Evolutionary conservation across 2,113 vertebrate species (phyloP).

Genomic region (Phyllopteryx taeniolatus): DNA sequence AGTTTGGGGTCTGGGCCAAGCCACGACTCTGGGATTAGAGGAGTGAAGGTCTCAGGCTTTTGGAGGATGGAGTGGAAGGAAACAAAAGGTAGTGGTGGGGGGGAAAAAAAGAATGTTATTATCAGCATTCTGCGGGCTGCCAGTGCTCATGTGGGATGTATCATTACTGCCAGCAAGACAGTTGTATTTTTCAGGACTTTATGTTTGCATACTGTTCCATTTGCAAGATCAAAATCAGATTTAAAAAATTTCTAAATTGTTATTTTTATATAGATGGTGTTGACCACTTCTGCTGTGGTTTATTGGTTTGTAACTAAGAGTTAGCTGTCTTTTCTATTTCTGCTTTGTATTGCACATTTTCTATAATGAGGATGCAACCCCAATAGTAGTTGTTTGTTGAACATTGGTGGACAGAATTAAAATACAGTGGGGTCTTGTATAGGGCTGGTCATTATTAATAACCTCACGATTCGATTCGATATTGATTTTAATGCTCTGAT

Average conservation of each 20-base stretch:
- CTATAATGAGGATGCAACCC: neutral
- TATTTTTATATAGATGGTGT: neutral
- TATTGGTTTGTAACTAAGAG: neutral
- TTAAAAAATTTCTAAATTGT: neutral
- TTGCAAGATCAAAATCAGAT: constrained; percentile 16
- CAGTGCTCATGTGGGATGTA: constrained; percentile 11
- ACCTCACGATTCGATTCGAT: too few species aligned
- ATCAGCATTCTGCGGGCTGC: constrained; percentile 30
- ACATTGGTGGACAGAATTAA: too few species aligned
- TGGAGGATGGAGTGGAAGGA: constrained; percentile 44
- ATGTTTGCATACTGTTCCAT: constrained; percentile 25
- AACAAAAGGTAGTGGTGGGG: constrained; percentile 44
- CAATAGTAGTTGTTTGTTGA: too few species aligned
- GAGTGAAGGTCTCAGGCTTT: constrained; percentile 51
- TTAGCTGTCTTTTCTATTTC: too few species aligned
- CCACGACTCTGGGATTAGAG: constrained; percentile 64
- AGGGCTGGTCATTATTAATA: too few species aligned
- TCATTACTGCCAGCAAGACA: constrained; percentile 26
- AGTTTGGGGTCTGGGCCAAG: constrained; percentile 44
- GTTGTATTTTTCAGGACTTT: constrained; percentile 10
- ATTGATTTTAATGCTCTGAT: too few species aligned
- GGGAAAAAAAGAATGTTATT: constrained; percentile 38
- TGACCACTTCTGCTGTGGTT: neutral
- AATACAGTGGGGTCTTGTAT: too few species aligned
- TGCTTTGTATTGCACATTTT: too few species aligned